Percentiles rank a stretch among this genome's conserved stretches.
phyloP scores from a whole-genome alignment of 1,140 invertebrate species.

The Eupeodes corollae region DNA sequence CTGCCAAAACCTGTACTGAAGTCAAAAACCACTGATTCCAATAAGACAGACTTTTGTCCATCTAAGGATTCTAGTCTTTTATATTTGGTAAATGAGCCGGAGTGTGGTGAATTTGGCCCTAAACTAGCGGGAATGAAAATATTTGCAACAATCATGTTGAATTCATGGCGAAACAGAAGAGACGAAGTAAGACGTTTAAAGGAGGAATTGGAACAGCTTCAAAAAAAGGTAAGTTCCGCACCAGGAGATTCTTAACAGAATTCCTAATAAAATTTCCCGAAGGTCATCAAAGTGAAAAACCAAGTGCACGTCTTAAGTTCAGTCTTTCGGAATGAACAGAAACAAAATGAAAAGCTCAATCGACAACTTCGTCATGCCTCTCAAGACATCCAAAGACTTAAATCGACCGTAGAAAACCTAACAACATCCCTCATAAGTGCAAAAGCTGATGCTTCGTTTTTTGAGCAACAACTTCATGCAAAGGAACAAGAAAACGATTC shows the following conservation, averaged over 20 bases:
- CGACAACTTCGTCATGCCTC: conserved; percentile 14
- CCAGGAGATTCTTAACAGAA: too few species aligned
- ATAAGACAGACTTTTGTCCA: too few species aligned
- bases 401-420: conserved; percentile 14
- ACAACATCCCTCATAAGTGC: conserved; percentile 10
- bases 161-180: conserved; percentile 21
- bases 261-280: background rate
- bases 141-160: conserved; percentile 20
- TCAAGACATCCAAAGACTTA: conserved; percentile 10
- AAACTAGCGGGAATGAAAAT: conserved; percentile 17
- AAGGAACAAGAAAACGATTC: conserved; percentile 14
- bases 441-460: conserved; percentile 10
- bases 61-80: too few species aligned
- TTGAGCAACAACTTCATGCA: conserved; percentile 9
- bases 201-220: conserved; percentile 8
- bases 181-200: conserved; percentile 16
- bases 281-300: conserved; percentile 17
- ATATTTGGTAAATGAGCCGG: too few species aligned
- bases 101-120: conserved; percentile 9
- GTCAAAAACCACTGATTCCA: too few species aligned
- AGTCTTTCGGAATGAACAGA: conserved; percentile 21
- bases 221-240: conserved; percentile 16
- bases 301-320: conserved; percentile 21
- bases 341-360: conserved; percentile 20
- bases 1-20: too few species aligned